Percentiles rank a stretch among this genome's conserved stretches.
These are phyloP conservation scores for Nannoperca australis DNA, from an alignment of 2,797 vertebrate genomes.

Conservation along the genomic window DNA sequence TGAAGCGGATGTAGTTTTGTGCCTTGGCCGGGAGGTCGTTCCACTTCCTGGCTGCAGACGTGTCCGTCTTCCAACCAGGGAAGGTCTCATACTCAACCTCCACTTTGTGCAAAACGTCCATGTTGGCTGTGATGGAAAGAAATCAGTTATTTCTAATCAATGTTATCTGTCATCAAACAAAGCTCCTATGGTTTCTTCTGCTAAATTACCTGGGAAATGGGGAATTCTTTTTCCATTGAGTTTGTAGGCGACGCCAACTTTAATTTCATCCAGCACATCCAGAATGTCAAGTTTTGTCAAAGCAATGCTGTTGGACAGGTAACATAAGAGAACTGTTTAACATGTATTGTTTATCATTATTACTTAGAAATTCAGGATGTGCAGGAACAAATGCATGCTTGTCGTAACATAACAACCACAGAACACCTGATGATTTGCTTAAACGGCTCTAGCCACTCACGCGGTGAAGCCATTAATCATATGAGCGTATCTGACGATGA, in stretches of 20 bases:
- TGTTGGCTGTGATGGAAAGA: constrained; percentile 88
- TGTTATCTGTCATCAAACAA: not conserved
- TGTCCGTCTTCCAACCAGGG: constrained; percentile 96
- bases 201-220: constrained; percentile 93
- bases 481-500: constrained; percentile 96
- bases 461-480: constrained; percentile 99
- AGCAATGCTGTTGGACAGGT: constrained; percentile 88
- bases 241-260: constrained; percentile 96
- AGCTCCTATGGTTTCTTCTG: not conserved
- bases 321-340: not conserved
- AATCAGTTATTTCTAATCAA: not conserved
- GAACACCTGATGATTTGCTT: constrained; percentile 15
- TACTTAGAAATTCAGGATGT: not conserved
- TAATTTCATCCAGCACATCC: constrained; percentile 95
- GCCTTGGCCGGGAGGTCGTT: constrained; percentile 95
- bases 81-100: constrained; percentile 98
- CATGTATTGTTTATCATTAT: not conserved
- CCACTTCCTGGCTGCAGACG: constrained; percentile 94
- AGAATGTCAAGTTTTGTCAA: constrained; percentile 99
- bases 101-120: constrained; percentile 96
- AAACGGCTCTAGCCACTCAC: constrained; percentile 86
- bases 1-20: constrained; percentile 96
- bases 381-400: not conserved
- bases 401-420: not conserved
- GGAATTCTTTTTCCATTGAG: constrained; percentile 95